Evolutionary conservation across 2,797 vertebrate species (phyloP), one percentile per base, ranked within the genome.

Genomic region (Molossus molossus): DNA sequence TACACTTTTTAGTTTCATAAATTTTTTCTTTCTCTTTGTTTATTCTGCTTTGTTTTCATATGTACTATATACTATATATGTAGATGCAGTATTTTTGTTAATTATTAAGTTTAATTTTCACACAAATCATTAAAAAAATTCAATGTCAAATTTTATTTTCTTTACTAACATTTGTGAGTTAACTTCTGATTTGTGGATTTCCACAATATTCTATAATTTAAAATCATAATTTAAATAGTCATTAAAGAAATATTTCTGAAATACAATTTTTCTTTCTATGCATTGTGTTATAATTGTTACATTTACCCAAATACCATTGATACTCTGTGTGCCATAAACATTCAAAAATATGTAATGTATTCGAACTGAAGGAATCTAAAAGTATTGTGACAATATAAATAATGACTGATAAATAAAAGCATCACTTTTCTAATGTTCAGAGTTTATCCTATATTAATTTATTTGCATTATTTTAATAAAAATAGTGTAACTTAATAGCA

Each of bases 41-140:
- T 12, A 67, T 90, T 90, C n/a, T 83, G 62, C 9, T 91, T 88
- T 91, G 60, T 70, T 76, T 11, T 88, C 25, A 90, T 48, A n/a
- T 50, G n/a, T n/a, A 75, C 29, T 69, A 62, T 33, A 65, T 58
- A 40, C 3, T 58, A 37, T 20, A 55, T 0, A 67, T 21, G 20
- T 21, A 58, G 11, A 57, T 27, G 65, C 6, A 64, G 4, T n/a
- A 86, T 65, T 58, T 94, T 92, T 89, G 33, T 86, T 83, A 82
- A 69, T 25, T 45, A 76, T 50, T 90, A 45, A 48, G 23, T 80
- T 83, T 50, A 75, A 57, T 62, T 80, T 93, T 87, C 13, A 76
- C 69, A 58, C 45, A 92, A 93, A 79, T 37, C 50, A 48, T 57
- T 33, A 21, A 17, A 62, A 75, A 80, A 69, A 11, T 18, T 90